Evolutionary conservation across 2,113 vertebrate genomes (phyloP), one percentile per base, ranked within the genome.

Genomic region (Bungarus multicinctus): DNA sequence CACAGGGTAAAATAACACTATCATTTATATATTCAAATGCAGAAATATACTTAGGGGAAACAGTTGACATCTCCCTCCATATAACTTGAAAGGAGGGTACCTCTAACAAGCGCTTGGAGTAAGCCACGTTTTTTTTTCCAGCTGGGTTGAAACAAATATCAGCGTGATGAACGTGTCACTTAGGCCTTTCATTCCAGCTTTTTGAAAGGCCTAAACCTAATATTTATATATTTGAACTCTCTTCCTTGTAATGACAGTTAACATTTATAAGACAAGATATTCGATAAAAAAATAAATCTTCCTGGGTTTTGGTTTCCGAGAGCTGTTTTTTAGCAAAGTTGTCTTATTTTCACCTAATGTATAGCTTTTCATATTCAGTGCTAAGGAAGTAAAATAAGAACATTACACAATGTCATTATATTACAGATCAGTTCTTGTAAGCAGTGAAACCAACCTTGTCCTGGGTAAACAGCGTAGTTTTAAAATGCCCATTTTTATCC

Each of bases 1-100:
- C 92, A 97, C 97, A 97, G 96, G 94, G 94, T 97, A 97, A 93
- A 97, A 95, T 97, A 97, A 97, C 94, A 95, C 96, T 97, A 97
- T 97, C 97, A 97, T 97, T 97, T 98, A 97, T 97, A 97, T 97
- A 98, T 98, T 98, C 97, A 98, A 98, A 98, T 98, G 96, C 94
- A 97, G 96, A 97, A 96, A 96, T 95, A 95, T 90, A 96, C 97
- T 96, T 97, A 96, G 96, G 96, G 95, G 97, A 97, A 97, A 97
- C 95, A 95, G 91, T 94, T 97, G 97, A 96, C 96, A 97, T 93
- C 95, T 96, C 94, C 92, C 85, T 93, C 94, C 91, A 47, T 94
- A 96, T 92, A 92, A 95, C 96, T 97, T 97, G 95, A 97, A 98
- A 97, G 96, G 95, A 96, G 93, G 95, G 95, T 95, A 94, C 93